Conservation (phyloP, 2,797 vertebrate genomes). For the Rhynchonycteris naso region DNA sequence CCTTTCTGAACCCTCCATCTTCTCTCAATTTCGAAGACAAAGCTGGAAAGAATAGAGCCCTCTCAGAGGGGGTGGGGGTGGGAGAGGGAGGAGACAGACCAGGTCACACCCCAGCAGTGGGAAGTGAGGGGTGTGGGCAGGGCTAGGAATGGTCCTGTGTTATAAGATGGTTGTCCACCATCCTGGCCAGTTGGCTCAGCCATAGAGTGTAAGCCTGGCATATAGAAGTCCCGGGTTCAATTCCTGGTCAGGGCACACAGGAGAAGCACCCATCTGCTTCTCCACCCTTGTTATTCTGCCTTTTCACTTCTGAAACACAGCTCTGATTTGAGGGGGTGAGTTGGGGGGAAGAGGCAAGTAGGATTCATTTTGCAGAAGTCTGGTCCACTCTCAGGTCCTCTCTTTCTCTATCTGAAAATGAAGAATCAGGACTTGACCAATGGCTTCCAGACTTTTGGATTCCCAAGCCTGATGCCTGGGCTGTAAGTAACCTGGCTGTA, state of each 20-base stretch:
- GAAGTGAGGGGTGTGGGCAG: background rate
- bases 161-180: background rate
- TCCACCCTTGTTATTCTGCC: background rate
- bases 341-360: background rate
- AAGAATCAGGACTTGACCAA: background rate
- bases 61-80: background rate
- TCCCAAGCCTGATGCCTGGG: background rate
- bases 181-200: too few species aligned
- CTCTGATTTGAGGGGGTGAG: constrained; percentile 12
- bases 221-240: too few species aligned
- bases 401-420: background rate
- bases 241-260: too few species aligned
- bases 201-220: too few species aligned
- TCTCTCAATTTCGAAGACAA: background rate
- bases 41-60: background rate
- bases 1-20: constrained; percentile 17
- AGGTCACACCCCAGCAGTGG: background rate
- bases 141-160: background rate
- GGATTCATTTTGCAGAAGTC: background rate
- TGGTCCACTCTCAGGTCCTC: background rate
- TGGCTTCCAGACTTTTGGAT: background rate
- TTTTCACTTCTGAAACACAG: constrained; percentile 1
- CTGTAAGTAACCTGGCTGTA: background rate
- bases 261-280: too few species aligned
- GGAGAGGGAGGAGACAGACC: background rate